These are phyloP conservation scores for Stenodema calcarata DNA, from an alignment of 2,888 invertebrate genomes.

Conservation along the genomic window DNA sequence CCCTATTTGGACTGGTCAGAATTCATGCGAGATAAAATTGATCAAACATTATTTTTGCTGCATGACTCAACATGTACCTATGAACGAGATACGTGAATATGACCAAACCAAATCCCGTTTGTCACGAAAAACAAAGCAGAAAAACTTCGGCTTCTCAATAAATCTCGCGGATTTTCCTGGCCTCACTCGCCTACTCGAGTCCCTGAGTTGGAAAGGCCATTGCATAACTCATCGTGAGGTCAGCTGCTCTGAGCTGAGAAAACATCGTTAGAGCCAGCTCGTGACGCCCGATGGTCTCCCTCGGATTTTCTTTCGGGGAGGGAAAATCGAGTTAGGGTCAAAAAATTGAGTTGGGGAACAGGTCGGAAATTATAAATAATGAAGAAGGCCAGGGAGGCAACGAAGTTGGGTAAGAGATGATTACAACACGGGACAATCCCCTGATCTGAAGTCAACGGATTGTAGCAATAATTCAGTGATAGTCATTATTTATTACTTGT, in stretches of 20 bases:
- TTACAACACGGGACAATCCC: background rate
- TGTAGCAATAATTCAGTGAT: background rate
- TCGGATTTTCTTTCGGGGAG: background rate
- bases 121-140: background rate
- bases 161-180: background rate
- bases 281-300: background rate
- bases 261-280: background rate
- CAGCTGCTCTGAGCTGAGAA: background rate
- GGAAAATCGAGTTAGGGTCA: background rate
- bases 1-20: no score
- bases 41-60: no score
- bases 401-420: background rate
- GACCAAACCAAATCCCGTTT: background rate
- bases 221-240: slow-evolving; percentile 2
- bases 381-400: background rate
- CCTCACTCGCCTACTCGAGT: background rate
- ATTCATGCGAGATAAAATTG: no score
- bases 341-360: background rate
- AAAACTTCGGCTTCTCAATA: background rate
- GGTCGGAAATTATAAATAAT: background rate
- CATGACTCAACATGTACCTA: no score
- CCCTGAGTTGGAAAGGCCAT: background rate
- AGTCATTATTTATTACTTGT: no score
- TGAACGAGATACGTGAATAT: background rate
- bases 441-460: background rate